These are phyloP conservation scores for Ceratina japonica DNA, from an alignment of 1,140 invertebrate species.

Conservation along the genomic window DNA sequence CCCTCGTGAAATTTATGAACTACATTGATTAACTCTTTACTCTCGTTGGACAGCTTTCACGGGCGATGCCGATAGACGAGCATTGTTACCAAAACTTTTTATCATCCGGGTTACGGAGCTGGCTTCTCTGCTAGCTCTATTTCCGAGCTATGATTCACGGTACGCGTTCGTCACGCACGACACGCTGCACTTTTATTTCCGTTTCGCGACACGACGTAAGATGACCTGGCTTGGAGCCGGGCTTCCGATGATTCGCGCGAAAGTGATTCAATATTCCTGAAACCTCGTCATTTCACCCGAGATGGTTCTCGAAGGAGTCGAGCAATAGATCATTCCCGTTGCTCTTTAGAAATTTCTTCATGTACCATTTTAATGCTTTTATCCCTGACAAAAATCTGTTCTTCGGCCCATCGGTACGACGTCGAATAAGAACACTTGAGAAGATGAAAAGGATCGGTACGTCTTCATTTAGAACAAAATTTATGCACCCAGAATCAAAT, in stretches of 20 bases:
- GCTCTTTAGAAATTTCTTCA: not conserved
- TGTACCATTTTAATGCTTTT: no score
- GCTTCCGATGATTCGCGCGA: constrained; percentile 1
- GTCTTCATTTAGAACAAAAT: not conserved
- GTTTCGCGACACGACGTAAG: not conserved
- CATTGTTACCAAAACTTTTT: constrained; percentile 36
- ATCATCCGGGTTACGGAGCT: constrained; percentile 20
- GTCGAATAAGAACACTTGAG: not conserved
- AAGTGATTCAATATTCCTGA: constrained; percentile 11
- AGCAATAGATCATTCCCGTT: not conserved
- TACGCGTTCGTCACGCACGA: constrained; percentile 48
- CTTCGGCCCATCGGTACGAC: no score
- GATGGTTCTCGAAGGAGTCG: not conserved
- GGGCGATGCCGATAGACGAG: constrained; percentile 19
- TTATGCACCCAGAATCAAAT: not conserved
- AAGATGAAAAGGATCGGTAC: not conserved
- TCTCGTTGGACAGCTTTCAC: constrained; percentile 19
- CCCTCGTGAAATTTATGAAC: no score
- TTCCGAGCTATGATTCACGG: constrained; percentile 56
- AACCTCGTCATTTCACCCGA: not conserved
- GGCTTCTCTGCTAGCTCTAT: constrained; percentile 40
- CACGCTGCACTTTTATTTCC: constrained; percentile 32
- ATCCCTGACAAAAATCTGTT: no score
- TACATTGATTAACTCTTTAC: no score
- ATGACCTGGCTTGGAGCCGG: not conserved